phyloP scores from a whole-genome alignment of 2,797 vertebrate genomes.

The Perdix hodgsoniae region DNA sequence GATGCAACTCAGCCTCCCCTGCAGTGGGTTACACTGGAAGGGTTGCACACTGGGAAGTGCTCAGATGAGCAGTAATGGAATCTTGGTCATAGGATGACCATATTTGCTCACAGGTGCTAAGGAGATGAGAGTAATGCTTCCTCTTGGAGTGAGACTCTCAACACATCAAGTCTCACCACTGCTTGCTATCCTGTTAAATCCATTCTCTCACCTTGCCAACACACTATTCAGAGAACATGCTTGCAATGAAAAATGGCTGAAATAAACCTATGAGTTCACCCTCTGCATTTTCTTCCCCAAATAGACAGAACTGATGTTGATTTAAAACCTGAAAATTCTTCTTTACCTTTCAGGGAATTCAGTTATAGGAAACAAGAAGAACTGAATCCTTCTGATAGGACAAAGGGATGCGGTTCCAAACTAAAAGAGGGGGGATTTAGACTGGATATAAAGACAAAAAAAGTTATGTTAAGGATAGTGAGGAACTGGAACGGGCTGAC shows the following conservation, averaged over 20 bases:
- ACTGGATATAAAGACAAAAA: no score
- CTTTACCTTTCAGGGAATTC: conserved; percentile 34
- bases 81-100: neutral
- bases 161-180: neutral
- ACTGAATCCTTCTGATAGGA: no score
- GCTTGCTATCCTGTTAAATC: neutral
- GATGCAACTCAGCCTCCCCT: neutral
- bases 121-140: neutral
- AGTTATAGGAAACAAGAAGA: neutral
- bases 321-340: neutral
- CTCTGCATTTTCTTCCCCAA: neutral
- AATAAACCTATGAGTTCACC: neutral
- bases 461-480: no score
- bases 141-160: neutral
- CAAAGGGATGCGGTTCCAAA: no score
- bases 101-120: neutral
- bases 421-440: no score
- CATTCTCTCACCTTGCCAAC: neutral
- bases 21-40: neutral
- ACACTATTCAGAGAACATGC: neutral
- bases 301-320: neutral
- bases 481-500: no score
- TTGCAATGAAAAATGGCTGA: neutral
- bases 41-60: neutral
- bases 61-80: neutral